phyloP scores from a whole-genome alignment of 2,888 invertebrate species.

The Cantharis lateralis region DNA sequence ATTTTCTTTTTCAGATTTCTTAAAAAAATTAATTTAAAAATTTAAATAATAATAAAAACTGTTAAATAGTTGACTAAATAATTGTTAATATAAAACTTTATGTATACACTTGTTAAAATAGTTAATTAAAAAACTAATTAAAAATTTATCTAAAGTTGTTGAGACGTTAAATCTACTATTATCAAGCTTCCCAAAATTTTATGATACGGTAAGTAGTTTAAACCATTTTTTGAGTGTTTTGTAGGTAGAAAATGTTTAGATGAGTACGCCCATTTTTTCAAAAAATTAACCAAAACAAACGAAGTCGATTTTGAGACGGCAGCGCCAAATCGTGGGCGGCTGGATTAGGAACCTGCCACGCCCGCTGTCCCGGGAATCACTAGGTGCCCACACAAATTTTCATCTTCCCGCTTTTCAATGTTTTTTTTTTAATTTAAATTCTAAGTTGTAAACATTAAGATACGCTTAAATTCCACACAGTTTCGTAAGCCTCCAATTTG shows the following conservation, averaged over 20 bases:
- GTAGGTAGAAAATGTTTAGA: neutral
- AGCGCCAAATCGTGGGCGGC: conserved; percentile 38
- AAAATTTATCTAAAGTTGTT: conserved; percentile 2
- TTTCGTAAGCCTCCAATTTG: neutral
- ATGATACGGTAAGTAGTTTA: conserved; percentile 22
- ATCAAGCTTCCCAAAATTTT: conserved; percentile 10
- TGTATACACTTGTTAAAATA: neutral
- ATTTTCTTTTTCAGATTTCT: conserved; percentile 1
- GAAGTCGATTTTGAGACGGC: conserved; percentile 44
- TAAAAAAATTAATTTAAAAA: neutral
- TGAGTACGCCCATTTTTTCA: conserved; percentile 48
- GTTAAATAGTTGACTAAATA: conserved; percentile 3
- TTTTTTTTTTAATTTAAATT: neutral
- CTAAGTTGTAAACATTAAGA: neutral
- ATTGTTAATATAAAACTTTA: neutral
- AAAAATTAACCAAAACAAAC: conserved; percentile 49
- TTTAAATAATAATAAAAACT: neutral
- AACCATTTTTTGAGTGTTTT: neutral
- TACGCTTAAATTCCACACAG: neutral
- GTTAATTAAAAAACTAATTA: neutral
- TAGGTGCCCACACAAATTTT: conserved; percentile 35
- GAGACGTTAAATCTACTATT: conserved; percentile 10
- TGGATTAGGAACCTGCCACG: conserved; percentile 45
- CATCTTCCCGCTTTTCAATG: conserved; percentile 9
- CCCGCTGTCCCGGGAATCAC: conserved; percentile 44